Evolutionary conservation across 2,113 vertebrate genomes (phyloP), one percentile per base, ranked within the genome.

Genomic region (Lipotes vexillifer): DNA sequence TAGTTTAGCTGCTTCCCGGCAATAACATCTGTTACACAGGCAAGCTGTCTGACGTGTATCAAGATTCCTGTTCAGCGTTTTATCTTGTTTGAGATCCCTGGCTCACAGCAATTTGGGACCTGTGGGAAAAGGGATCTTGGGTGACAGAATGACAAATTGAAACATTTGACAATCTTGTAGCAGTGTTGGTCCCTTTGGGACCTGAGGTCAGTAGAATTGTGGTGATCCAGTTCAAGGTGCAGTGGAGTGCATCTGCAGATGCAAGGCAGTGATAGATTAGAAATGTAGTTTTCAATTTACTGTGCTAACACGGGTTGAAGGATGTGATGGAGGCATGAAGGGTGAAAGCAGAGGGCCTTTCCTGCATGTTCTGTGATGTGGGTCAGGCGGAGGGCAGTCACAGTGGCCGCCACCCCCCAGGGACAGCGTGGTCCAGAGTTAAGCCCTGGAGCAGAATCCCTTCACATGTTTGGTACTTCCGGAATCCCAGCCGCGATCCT

Each of bases 61-160:
- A 46, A 75, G 90, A 91, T 77, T 92, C 61, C 29, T 87, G 4
- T 86, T 93, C 33, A 69, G 5, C 4, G 59, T 75, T 85, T 55
- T 81, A 80, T 81, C 75, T 95, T 66, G 33, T 84, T 89, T 55
- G 33, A 90, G 69, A 87, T 92, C 63, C 7, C 65, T 21, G 38
- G 44, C 36, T 72, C 49, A 49, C 6, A 74, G 46, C 44, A 75
- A 57, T 90, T 88, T 46, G 10, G 36, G 14, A 20, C 36, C 68
- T 44, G 10, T 17, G 10, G 66, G 59, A 55, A 38, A 84, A 81
- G 55, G 21, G 15, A 82, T 95, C 57, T 49, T 93, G 8, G 33
- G 2, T 94, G 90, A 75, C 38, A 88, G 61, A 78, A 88, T 81
- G 84, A 93, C n/a, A 95, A 92, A 93, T 69, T 69, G 84, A 97